Conservation (phyloP, 2,797 vertebrate genomes). For the Oryzias sinensis region DNA sequence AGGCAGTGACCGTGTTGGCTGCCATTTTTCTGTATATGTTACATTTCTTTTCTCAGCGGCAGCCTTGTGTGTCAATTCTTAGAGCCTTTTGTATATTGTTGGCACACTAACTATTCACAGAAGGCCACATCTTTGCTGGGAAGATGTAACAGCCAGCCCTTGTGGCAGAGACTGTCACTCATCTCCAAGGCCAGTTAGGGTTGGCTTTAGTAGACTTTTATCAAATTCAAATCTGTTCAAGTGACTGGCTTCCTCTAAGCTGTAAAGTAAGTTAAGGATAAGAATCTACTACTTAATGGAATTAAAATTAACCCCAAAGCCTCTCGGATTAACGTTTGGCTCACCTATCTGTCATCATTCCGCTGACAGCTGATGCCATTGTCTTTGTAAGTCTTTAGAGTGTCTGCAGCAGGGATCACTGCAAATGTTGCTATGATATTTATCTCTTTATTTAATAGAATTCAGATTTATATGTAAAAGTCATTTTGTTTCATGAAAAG, state of each 20-base stretch:
- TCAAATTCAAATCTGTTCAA: background rate
- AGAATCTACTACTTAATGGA: background rate
- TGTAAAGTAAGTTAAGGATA: conserved; percentile 2
- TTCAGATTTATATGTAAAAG: too few relatives aligned
- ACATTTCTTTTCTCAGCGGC: conserved; percentile 10
- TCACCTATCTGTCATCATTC: background rate
- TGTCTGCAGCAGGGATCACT: too few relatives aligned
- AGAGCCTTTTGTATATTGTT: background rate
- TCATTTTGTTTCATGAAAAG: too few relatives aligned
- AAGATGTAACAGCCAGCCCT: conserved; percentile 5
- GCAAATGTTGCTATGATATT: too few relatives aligned
- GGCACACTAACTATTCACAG: background rate
- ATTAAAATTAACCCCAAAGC: conserved; percentile 1
- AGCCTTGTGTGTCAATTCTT: conserved; percentile 5
- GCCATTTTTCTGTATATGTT: conserved; percentile 16
- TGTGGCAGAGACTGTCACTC: background rate
- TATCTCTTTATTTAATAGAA: too few relatives aligned
- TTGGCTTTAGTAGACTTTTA: conserved; percentile 1
- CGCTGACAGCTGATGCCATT: background rate
- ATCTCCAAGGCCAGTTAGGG: background rate
- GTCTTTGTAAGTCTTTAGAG: background rate
- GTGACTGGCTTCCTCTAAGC: background rate
- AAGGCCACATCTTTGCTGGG: background rate
- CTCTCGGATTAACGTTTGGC: background rate
- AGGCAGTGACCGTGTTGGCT: conserved; percentile 19